Percentiles rank a stretch among this genome's conserved stretches.
These are phyloP conservation scores for Pseudochirops corinnae DNA, from an alignment of 2,797 vertebrate genomes.

Conservation along the genomic window DNA sequence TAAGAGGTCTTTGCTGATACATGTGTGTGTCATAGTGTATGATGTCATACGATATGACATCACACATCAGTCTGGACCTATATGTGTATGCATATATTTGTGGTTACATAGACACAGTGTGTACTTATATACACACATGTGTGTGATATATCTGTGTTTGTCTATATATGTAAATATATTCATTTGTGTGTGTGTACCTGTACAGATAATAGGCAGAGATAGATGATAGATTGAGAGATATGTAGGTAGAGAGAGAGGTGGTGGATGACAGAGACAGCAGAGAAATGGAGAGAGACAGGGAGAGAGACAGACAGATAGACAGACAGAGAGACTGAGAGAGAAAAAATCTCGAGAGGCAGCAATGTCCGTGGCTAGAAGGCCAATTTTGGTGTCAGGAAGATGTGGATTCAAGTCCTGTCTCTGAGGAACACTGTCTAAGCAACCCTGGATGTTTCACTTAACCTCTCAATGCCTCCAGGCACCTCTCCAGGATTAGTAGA, in stretches of 20 bases:
- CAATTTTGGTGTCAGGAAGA: background rate
- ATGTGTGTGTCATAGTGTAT: background rate
- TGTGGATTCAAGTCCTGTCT: background rate
- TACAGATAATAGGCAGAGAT: background rate
- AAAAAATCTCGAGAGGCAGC: background rate
- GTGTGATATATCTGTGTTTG: background rate
- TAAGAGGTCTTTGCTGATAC: background rate
- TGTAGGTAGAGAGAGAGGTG: background rate
- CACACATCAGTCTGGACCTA: background rate
- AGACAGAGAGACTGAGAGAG: background rate
- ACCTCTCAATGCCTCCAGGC: background rate
- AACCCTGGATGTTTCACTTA: background rate
- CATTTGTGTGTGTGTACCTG: background rate
- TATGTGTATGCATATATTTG: background rate
- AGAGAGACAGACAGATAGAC: background rate
- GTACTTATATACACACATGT: too few relatives aligned
- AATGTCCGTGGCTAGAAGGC: background rate
- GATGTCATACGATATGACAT: background rate
- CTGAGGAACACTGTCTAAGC: background rate
- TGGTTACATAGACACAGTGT: background rate
- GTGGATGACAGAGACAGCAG: background rate
- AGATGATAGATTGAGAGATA: background rate
- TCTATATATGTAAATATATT: background rate
- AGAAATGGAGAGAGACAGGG: background rate
- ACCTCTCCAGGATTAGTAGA: background rate